These are phyloP conservation scores for Caenorhabditis inopinata DNA, from an alignment of 1,140 invertebrate genomes.

Conservation along the genomic window DNA sequence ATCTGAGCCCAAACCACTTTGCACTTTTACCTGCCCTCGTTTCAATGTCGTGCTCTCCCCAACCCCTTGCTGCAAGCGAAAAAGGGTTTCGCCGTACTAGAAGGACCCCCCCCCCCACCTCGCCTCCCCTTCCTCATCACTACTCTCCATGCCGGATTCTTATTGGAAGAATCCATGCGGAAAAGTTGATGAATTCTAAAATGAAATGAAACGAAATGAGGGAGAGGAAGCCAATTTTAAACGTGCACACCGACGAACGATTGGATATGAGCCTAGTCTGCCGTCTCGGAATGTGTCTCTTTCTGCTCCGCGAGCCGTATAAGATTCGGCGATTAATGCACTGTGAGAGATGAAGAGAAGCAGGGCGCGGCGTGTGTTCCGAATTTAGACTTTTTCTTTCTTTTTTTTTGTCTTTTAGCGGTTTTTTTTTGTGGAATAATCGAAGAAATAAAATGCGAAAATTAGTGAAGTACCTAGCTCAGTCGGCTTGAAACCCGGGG, in stretches of 20 bases:
- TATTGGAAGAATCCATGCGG: background rate
- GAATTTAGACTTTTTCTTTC: too few relatives aligned
- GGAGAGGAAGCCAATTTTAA: slow-evolving; percentile 21
- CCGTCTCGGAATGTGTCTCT: background rate
- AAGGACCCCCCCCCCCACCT: too few relatives aligned
- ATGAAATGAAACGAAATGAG: slow-evolving; percentile 27
- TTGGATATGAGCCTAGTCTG: slow-evolving; percentile 7
- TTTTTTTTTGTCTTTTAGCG: too few relatives aligned
- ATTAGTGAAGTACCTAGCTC: too few relatives aligned
- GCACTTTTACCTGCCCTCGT: background rate
- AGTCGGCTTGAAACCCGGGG: too few relatives aligned
- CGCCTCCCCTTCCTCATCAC: too few relatives aligned
- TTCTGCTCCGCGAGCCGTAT: slow-evolving; percentile 26
- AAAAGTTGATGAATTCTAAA: slow-evolving; percentile 27
- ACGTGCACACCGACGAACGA: background rate
- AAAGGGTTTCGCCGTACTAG: too few relatives aligned
- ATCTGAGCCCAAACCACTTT: background rate
- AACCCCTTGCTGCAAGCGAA: background rate
- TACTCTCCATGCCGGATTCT: too few relatives aligned
- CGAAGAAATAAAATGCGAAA: too few relatives aligned
- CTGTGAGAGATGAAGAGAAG: background rate
- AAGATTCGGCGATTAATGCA: background rate
- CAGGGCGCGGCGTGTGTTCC: background rate
- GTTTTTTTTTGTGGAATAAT: too few relatives aligned
- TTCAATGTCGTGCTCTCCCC: background rate